Evolutionary conservation across 2,113 vertebrate genomes (phyloP).

Genomic region (Anarrhichthys ocellatus): DNA sequence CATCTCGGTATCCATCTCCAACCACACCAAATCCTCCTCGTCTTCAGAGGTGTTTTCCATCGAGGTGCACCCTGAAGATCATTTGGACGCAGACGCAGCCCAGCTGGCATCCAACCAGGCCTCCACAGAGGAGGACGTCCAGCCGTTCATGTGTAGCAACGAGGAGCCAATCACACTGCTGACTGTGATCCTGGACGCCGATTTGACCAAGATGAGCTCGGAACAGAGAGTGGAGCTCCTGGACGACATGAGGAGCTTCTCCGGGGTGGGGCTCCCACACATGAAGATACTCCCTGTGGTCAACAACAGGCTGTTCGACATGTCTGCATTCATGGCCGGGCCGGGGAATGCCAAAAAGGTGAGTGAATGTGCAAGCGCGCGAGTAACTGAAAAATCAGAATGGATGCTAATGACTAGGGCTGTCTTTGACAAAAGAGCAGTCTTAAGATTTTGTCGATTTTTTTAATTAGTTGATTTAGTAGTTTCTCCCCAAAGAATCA

Average conservation of each 20-base stretch:
- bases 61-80: conserved; percentile 95
- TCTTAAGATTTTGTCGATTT: too few species aligned
- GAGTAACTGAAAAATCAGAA: not conserved
- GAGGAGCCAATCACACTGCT: conserved; percentile 93
- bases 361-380: not conserved
- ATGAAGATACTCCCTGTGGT: conserved; percentile 98
- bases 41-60: conserved; percentile 90
- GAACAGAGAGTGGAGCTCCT: conserved; percentile 91
- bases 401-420: not conserved
- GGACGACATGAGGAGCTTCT: conserved; percentile 91
- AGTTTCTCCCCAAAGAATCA: too few species aligned
- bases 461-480: not conserved
- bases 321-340: conserved; percentile 99
- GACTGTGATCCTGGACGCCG: conserved; percentile 96
- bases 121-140: conserved; percentile 66
- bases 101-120: conserved; percentile 79
- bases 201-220: conserved; percentile 96
- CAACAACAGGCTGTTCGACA: conserved; percentile 98
- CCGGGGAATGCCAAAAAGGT: conserved; percentile 96
- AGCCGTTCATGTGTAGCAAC: conserved; percentile 83
- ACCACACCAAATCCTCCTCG: conserved; percentile 79
- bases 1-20: conserved; percentile 87
- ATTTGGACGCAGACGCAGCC: conserved; percentile 85
- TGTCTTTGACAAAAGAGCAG: not conserved
- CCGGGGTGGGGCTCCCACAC: conserved; percentile 88